A percentile compares a stretch with the other conserved stretches of the same genome.
phyloP scores from a whole-genome alignment of 2,797 vertebrate species.

The Onychomys arenicola region DNA sequence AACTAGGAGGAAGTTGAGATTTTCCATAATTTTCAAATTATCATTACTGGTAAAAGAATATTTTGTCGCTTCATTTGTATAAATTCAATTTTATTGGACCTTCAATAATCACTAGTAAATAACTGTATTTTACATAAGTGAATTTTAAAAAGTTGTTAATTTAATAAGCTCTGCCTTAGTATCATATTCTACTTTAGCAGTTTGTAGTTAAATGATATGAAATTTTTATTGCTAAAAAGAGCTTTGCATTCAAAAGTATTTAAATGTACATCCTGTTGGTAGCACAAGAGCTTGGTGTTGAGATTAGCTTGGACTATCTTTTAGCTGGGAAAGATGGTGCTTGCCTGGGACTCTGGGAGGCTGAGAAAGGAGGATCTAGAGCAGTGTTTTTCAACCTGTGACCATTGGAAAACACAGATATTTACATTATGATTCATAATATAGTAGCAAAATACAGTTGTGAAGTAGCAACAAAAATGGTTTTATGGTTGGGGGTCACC shows the following conservation, averaged over 20 bases:
- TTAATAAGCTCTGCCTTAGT: neutral
- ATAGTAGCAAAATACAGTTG: neutral
- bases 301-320: neutral
- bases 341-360: neutral
- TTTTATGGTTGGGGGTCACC: neutral
- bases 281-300: neutral
- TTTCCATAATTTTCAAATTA: neutral
- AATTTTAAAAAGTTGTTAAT: slow-evolving; percentile 36
- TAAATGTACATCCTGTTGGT: neutral
- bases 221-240: neutral
- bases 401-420: neutral
- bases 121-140: neutral
- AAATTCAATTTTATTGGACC: neutral
- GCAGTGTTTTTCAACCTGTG: neutral
- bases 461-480: neutral
- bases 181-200: slow-evolving; percentile 31
- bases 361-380: neutral
- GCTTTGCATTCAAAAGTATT: neutral
- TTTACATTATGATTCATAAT: neutral
- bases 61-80: neutral
- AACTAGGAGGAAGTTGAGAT: neutral
- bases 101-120: slow-evolving; percentile 2
- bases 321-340: neutral
- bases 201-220: slow-evolving; percentile 25
- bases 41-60: neutral